phyloP scores from a whole-genome alignment of 1,140 invertebrate genomes.

The Trachymyrmex septentrionalis region DNA sequence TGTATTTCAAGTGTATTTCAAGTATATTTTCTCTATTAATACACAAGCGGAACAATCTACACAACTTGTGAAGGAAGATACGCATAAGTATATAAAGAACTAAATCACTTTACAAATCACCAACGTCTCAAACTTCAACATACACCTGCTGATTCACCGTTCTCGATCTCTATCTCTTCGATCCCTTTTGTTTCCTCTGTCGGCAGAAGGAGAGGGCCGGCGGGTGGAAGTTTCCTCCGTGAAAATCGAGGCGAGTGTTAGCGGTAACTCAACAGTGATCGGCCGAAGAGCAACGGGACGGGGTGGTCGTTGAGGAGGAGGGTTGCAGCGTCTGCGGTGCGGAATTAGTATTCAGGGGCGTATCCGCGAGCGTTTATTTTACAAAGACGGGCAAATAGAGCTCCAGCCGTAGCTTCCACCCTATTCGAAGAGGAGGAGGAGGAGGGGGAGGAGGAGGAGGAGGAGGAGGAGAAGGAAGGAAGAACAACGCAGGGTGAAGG shows the following conservation, averaged over 20 bases:
- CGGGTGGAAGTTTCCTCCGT: conserved; percentile 19
- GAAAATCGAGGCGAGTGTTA: conserved; percentile 45
- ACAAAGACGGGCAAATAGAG: conserved; percentile 83
- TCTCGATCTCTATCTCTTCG: conserved; percentile 34
- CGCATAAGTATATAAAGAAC: background rate
- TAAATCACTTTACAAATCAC: conserved; percentile 21
- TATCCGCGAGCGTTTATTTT: conserved; percentile 83
- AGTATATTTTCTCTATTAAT: background rate
- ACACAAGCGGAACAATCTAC: background rate
- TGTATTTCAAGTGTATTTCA: background rate
- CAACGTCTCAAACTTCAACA: conserved; percentile 36
- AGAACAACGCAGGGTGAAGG: background rate
- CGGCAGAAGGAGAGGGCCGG: background rate
- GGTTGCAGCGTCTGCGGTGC: conserved; percentile 28
- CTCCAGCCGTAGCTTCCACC: conserved; percentile 35
- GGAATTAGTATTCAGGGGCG: conserved; percentile 81
- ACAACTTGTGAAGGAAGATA: background rate
- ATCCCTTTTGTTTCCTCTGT: conserved; percentile 35
- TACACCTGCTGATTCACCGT: conserved; percentile 29
- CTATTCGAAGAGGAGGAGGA: background rate
- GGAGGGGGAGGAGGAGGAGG: background rate
- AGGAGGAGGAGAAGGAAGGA: background rate
- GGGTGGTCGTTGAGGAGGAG: conserved; percentile 20
- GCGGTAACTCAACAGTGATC: conserved; percentile 39
- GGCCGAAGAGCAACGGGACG: conserved; percentile 12